Base-by-base conservation (phyloP, 2,797 vertebrate genomes). In the Diplodus sargus region DNA sequence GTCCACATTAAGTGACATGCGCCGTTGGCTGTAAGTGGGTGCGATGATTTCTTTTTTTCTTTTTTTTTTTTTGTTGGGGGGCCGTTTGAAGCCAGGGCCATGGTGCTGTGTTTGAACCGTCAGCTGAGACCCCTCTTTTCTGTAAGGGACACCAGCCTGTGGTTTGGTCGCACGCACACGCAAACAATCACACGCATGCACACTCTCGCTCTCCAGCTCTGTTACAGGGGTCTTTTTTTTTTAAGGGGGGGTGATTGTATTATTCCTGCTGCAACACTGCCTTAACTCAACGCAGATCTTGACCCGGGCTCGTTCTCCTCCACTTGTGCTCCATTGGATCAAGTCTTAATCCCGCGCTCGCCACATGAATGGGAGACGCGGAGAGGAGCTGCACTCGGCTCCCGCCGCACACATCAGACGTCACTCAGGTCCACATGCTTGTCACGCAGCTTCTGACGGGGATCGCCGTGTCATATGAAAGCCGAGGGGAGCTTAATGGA, bases 61-160 rank as follows among this genome's bases (percentile, higher is more conserved):
- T 25, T 25, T 25, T 25, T 25, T 2, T 25, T 28, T 4, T 28
- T 3, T 86, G 30, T 5, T 1, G 30, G 80, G 86, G 79, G 62
- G 59, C 57, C 85, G 79, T 95, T 95, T 95, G 93, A 95, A 92
- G 93, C 91, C 30, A 78, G 79, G 87, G 85, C 86, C 69, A 49
- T 53, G 84, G 86, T 34, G 90, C 88, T 88, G 87, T 84, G 88
- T 94, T 93, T 95, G 94, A 94, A 93, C 89, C 90, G 68, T 90
- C 86, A 87, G 74, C 80, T 73, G 85, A 89, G 90, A 91, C 87
- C 89, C 80, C 76, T 81, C 56, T 78, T 81, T 90, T 88, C 88
- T 93, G 94, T 94, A 94, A 95, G 80, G 91, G 93, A 95, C 93
- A 95, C 93, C 93, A 84, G 81, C 67, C 85, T 94, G 94, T n/a